These are phyloP conservation scores for Gadopsis bispinosus DNA, from an alignment of 2,797 vertebrate species.

Conservation along the genomic window DNA sequence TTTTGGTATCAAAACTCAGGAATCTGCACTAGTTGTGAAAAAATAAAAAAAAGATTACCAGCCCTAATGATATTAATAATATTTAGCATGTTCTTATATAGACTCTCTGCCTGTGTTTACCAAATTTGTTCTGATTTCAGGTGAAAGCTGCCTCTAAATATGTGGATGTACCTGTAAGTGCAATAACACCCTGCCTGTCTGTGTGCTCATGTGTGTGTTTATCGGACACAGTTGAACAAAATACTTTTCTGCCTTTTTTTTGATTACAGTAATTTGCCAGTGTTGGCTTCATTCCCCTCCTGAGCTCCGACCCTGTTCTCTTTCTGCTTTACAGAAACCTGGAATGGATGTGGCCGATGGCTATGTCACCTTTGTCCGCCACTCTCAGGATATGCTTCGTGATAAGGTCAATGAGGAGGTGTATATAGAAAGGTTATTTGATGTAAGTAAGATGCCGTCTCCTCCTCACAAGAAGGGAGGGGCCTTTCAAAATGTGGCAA, in stretches of 20 bases:
- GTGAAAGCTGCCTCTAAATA: constrained; percentile 99
- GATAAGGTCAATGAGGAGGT: constrained; percentile 99
- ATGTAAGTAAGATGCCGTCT: constrained; percentile 99
- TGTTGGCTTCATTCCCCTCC: constrained; percentile 7
- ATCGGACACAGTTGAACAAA: constrained; percentile 7
- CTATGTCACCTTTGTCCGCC: constrained; percentile 99
- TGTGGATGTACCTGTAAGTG: constrained; percentile 99
- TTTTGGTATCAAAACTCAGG: not conserved
- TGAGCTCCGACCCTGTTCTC: constrained; percentile 35
- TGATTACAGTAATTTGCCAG: not conserved
- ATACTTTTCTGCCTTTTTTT: not conserved
- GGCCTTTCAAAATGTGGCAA: constrained; percentile 98
- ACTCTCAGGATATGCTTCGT: constrained; percentile 99
- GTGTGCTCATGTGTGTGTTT: constrained; percentile 26
- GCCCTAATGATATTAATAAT: not conserved
- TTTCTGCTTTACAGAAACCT: constrained; percentile 90
- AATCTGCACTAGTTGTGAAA: not conserved
- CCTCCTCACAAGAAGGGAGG: constrained; percentile 92
- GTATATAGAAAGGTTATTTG: constrained; percentile 99
- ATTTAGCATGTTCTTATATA: not conserved
- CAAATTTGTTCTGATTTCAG: constrained; percentile 84
- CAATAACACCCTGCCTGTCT: constrained; percentile 22
- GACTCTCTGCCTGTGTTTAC: constrained; percentile 23
- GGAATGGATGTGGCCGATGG: constrained; percentile 99
- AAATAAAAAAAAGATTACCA: not conserved